phyloP scores from a whole-genome alignment of 2,797 vertebrate species.

The Arnoldichthys spilopterus region DNA sequence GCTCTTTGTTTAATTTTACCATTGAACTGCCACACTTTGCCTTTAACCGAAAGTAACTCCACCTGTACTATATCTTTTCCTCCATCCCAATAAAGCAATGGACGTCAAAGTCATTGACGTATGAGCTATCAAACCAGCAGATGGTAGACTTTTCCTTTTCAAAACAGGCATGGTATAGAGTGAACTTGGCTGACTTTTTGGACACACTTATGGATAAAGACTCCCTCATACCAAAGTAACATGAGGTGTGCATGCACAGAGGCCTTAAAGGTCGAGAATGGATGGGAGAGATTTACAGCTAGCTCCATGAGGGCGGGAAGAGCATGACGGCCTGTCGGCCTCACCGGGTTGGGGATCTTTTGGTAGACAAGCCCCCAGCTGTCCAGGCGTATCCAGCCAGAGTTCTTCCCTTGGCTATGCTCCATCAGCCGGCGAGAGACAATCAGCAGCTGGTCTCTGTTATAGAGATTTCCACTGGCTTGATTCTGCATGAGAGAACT shows the following conservation, averaged over 20 bases:
- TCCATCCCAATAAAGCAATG: slow-evolving; percentile 23
- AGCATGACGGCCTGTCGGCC: slow-evolving; percentile 13
- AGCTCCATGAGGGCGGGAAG: slow-evolving; percentile 4
- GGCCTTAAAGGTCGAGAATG: background rate
- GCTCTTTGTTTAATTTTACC: background rate
- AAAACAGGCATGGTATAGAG: slow-evolving; percentile 15
- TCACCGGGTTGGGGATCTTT: slow-evolving; percentile 27
- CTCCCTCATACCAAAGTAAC: slow-evolving; percentile 5
- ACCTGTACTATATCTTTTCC: slow-evolving; percentile 6
- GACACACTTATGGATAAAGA: background rate
- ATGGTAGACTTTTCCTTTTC: slow-evolving; percentile 29
- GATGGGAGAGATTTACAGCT: slow-evolving; percentile 35
- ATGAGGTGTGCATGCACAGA: background rate
- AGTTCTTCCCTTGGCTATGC: slow-evolving; percentile 29
- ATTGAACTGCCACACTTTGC: background rate
- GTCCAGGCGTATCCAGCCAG: slow-evolving; percentile 29
- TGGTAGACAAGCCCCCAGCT: slow-evolving; percentile 29
- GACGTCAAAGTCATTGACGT: slow-evolving; percentile 25
- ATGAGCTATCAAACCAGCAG: slow-evolving; percentile 41
- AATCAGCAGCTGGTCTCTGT: slow-evolving; percentile 45
- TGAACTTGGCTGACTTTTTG: slow-evolving; percentile 39
- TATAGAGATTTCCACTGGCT: slow-evolving; percentile 42
- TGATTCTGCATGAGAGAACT: slow-evolving; percentile 29
- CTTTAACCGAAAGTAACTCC: slow-evolving; percentile 9
- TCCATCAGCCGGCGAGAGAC: slow-evolving; percentile 34